Evolutionary conservation across 1,140 invertebrate genomes (phyloP), one percentile per base, ranked within the genome.

Genomic region (Drosophila tsacasi): DNA sequence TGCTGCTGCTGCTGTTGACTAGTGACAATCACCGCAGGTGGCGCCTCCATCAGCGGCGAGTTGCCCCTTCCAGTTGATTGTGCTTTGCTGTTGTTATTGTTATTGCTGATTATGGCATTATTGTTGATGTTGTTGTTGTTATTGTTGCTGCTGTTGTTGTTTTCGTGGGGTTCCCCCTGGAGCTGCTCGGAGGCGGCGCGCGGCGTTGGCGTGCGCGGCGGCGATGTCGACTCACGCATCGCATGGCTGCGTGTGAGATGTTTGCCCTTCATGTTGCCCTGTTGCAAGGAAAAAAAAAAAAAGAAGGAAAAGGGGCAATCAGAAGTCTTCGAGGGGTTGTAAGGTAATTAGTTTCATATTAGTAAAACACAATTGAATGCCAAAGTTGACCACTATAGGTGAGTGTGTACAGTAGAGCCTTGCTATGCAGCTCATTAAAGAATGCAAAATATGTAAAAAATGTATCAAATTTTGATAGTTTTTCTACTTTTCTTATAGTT

Each of bases 231-330:
- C 93, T 98, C 97, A 87, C 96, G 95, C 94, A 98, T 96, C 68
- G 97, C 97, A 94, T 97, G 97, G 84, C 97, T 98, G 87, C 97
- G 95, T 27, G 97, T 96, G 77, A 98, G 94, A 91, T 97, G 94
- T 94, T 98, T 97, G 62, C 96, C 95, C 94, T 97, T 97, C 92
- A 95, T 95, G 90, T 95, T 96, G 77, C 94, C 89, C 95, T 95
- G 74, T 57, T 57, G 54, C 54, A 39, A 40, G 35, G 5, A 6
- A 4, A 83, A 35, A 30, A 32, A 35, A 35, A 35, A 35, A 35
- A 4, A 27, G 27, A 25, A n/a, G 52, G 40, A 82, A 49, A 55
- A 54, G 87, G 10, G 79, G 25, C 37, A 59, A 54, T 35, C 61
- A 58, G 35, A 44, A 25, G 49, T 19, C 37, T 32, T 50, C 13